Percentiles rank a stretch among this genome's conserved stretches.
Conservation (phyloP, 1,140 invertebrate species). For the Drosophila leontia region DNA sequence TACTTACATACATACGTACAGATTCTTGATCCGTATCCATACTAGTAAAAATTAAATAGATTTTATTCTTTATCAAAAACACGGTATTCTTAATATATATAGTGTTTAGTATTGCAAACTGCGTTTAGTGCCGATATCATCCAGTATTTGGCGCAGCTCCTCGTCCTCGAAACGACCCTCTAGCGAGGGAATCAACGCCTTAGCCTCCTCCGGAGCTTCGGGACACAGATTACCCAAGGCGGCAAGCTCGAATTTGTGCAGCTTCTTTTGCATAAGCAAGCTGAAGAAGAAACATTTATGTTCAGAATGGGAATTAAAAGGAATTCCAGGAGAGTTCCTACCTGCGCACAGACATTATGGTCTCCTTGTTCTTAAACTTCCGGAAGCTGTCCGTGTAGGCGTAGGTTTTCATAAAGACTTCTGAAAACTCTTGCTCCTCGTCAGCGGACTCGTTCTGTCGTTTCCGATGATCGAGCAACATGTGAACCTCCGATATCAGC, state of each 20-base stretch:
- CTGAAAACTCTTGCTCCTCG: conserved; percentile 99
- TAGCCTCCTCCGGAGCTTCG: conserved; percentile 98
- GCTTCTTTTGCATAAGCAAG: conserved; percentile 96
- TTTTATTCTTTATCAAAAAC: conserved; percentile 1
- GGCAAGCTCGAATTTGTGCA: conserved; percentile 99
- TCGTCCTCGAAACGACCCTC: conserved; percentile 98
- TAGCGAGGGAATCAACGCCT: conserved; percentile 97
- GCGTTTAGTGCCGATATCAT: conserved; percentile 98
- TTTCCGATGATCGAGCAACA: conserved; percentile 98
- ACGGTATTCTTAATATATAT: conserved; percentile 3
- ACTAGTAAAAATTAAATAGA: not conserved
- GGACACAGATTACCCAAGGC: conserved; percentile 99
- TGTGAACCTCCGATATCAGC: conserved; percentile 98
- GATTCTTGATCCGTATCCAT: too few relatives aligned
- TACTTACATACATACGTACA: too few relatives aligned
- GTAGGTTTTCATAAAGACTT: conserved; percentile 99
- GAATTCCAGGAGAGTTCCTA: conserved; percentile 82
- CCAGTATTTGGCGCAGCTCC: conserved; percentile 96
- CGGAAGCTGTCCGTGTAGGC: conserved; percentile 98
- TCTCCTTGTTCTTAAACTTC: conserved; percentile 99
- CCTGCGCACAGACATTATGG: conserved; percentile 97
- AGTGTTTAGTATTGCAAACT: conserved; percentile 95
- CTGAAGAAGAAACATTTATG: conserved; percentile 86
- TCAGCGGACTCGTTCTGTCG: conserved; percentile 99
- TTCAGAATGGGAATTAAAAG: not conserved